phyloP scores from a whole-genome alignment of 1,140 invertebrate species.

The Trachelipus rathkii region DNA sequence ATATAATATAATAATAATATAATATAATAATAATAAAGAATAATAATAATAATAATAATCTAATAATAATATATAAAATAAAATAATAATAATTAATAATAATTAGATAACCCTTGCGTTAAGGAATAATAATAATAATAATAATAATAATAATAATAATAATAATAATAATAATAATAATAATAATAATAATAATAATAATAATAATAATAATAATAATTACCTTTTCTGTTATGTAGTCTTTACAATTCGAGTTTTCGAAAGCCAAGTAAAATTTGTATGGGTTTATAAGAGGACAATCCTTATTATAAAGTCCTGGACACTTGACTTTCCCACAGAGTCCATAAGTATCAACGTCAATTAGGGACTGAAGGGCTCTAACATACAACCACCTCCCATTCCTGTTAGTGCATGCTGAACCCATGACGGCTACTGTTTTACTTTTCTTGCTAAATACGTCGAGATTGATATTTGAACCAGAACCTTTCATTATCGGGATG shows the following conservation, averaged over 20 bases:
- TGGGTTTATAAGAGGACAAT: slow-evolving; percentile 56
- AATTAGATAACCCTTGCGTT: no score
- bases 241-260: slow-evolving; percentile 67
- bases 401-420: slow-evolving; percentile 59
- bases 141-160: slow-evolving; percentile 26
- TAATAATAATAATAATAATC: no score
- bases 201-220: background rate
- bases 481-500: slow-evolving; percentile 46
- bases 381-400: slow-evolving; percentile 61
- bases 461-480: background rate
- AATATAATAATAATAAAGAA: no score
- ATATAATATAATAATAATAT: no score
- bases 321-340: slow-evolving; percentile 54
- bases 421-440: slow-evolving; percentile 57
- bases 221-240: slow-evolving; percentile 67
- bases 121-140: background rate
- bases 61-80: no score
- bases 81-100: background rate
- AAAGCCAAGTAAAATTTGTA: slow-evolving; percentile 74
- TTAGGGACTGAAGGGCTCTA: slow-evolving; percentile 55
- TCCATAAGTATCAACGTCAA: slow-evolving; percentile 59
- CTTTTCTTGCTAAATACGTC: slow-evolving; percentile 38
- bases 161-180: background rate
- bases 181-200: no score
- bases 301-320: slow-evolving; percentile 58